Evolutionary conservation across 2,888 invertebrate genomes (phyloP).

Genomic region (Volucella inflata): DNA sequence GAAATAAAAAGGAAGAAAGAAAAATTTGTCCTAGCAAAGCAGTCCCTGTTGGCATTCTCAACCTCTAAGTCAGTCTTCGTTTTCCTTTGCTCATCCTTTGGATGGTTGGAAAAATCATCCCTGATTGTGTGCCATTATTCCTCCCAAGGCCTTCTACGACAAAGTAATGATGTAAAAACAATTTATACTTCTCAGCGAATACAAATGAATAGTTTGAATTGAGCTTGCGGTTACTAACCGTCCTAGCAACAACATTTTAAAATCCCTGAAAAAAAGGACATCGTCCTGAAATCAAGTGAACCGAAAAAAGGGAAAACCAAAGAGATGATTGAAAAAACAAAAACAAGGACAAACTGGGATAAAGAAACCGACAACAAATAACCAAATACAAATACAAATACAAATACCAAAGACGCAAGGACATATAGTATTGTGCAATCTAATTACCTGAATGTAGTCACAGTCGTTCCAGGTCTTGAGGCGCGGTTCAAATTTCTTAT

Average conservation of each 20-base stretch:
- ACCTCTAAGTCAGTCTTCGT: background rate
- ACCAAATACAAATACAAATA: conserved; percentile 57
- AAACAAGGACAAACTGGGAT: conserved; percentile 24
- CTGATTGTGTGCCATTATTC: background rate
- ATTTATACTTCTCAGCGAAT: conserved; percentile 44
- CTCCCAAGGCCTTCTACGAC: conserved; percentile 9
- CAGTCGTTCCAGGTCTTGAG: conserved; percentile 93
- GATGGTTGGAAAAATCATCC: background rate
- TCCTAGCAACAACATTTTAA: conserved; percentile 21
- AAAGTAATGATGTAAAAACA: conserved; percentile 58
- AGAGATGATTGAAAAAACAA: conserved; percentile 25
- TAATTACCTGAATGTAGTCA: conserved; percentile 89
- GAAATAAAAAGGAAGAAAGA: conserved; percentile 39
- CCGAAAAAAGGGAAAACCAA: conserved; percentile 44
- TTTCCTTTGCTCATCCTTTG: conserved; percentile 8
- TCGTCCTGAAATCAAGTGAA: conserved; percentile 25
- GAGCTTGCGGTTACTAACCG: background rate
- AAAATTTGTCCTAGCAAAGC: conserved; percentile 22
- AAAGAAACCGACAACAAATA: conserved; percentile 7
- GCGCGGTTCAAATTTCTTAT: conserved; percentile 84
- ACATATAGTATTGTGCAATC: conserved; percentile 76
- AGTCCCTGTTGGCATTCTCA: background rate
- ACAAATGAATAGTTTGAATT: conserved; percentile 38
- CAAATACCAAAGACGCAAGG: conserved; percentile 20
- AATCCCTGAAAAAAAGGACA: conserved; percentile 35